Conservation (phyloP, 2,888 invertebrate genomes). For the Cryptus viduatorius region DNA sequence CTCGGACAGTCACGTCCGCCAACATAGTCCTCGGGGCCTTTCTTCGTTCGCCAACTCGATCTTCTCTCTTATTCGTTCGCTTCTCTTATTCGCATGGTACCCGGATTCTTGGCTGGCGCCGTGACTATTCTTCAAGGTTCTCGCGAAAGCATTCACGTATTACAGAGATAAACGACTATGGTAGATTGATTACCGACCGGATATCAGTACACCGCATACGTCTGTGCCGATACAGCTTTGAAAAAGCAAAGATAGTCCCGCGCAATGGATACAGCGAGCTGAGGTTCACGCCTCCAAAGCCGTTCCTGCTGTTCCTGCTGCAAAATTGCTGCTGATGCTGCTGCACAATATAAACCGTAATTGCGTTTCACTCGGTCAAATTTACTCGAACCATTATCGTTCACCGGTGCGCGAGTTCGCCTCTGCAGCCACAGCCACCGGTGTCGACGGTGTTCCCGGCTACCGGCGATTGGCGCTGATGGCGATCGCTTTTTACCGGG, state of each 20-base stretch:
- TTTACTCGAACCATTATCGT: constrained; percentile 67
- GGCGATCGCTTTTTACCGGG: constrained; percentile 53
- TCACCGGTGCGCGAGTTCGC: constrained; percentile 41
- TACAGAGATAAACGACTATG: constrained; percentile 54
- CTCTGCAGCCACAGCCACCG: constrained; percentile 21
- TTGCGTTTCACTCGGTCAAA: constrained; percentile 68
- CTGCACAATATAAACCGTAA: constrained; percentile 70
- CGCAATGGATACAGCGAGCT: constrained; percentile 26
- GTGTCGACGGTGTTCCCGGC: constrained; percentile 16
- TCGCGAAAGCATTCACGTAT: constrained; percentile 47
- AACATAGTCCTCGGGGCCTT: constrained; percentile 41
- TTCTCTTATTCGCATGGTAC: constrained; percentile 12
- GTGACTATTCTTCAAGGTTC: constrained; percentile 50
- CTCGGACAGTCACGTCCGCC: constrained; percentile 61
- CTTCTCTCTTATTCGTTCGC: constrained; percentile 15
- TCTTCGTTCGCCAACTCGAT: constrained; percentile 32
- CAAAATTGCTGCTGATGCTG: constrained; percentile 14
- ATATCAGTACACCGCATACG: constrained; percentile 37
- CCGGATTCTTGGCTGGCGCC: constrained; percentile 59
- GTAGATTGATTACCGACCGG: constrained; percentile 45
- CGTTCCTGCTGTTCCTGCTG: constrained; percentile 31
- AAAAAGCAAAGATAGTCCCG: constrained; percentile 15
- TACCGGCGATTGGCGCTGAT: constrained; percentile 10
- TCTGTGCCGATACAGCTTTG: not conserved
- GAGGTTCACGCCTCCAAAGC: constrained; percentile 59